Base-by-base conservation (phyloP, 2,888 invertebrate species). In the Lottia gigantea region DNA sequence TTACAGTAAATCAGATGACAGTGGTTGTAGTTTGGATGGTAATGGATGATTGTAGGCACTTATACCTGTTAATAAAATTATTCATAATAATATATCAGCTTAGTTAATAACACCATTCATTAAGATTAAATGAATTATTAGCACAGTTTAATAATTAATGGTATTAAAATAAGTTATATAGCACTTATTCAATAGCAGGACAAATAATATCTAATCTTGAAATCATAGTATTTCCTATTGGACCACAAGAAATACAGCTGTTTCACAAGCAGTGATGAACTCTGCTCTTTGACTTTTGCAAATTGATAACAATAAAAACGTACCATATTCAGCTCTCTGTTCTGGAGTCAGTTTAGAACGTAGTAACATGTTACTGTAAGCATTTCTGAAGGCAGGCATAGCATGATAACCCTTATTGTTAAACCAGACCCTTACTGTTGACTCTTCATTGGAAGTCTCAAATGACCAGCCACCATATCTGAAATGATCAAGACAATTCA, bases 331-430 rank as follows among this genome's bases (percentile, higher is more conserved):
- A 23, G 69, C 70, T 40, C 80, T 74, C 19, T 79, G 68, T 15
- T 40, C 62, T 11, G 66, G 46, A 7, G 71, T 64, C n/a, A 85
- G 70, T 14, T 79, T 75, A 0, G 86, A 76, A 45, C 89, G 75
- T 23, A 89, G 82, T 16, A 89, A 76, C 14, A 85, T 85, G 78
- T 90, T 90, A 76, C 87, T 88, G 73, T 88, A 75, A 6, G 86
- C 85, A 75, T 89, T 90, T 65, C 86, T 77, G 80, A 86, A 89
- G 15, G 88, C 84, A 23, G 89, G 88, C 71, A 89, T 75, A 19
- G 88, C 78, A 78, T 89, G 89, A 75, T 84, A 85, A 0, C 88
- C 90, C 74, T 87, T 87, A 77, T 87, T 87, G 79, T 89, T 89
- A 79, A 84, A 89, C 89, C 89, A 89, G n/a, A 88, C 81, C 49